Conservation (phyloP, 2,797 vertebrate species). For the Girardinus metallicus region DNA sequence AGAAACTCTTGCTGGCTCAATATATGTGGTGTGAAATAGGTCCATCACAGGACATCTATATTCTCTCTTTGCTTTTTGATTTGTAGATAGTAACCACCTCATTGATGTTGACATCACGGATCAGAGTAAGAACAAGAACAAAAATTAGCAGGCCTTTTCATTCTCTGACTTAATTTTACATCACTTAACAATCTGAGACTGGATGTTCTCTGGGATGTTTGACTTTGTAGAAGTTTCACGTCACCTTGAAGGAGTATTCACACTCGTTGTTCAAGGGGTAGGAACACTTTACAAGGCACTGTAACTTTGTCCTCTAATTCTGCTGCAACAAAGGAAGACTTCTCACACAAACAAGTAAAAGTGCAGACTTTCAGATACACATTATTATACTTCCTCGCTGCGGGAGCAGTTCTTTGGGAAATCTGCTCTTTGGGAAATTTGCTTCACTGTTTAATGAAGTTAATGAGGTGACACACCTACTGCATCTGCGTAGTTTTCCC, state of each 20-base stretch:
- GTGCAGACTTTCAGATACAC: constrained; percentile 56
- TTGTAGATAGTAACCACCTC: constrained; percentile 33
- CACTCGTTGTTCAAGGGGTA: not conserved
- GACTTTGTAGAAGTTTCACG: constrained; percentile 18
- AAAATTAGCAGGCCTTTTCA: constrained; percentile 47
- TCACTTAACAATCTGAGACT: constrained; percentile 36
- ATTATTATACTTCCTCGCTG: constrained; percentile 54
- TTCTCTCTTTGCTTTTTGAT: constrained; percentile 14
- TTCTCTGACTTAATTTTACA: constrained; percentile 50
- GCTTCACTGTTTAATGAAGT: constrained; percentile 68
- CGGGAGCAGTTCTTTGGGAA: constrained; percentile 65
- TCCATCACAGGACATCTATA: constrained; percentile 18
- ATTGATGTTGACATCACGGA: constrained; percentile 31
- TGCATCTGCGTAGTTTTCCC: constrained; percentile 54
- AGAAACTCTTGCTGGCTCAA: constrained; percentile 4
- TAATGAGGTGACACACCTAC: constrained; percentile 73
- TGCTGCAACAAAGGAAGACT: constrained; percentile 29
- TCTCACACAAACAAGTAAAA: constrained; percentile 63
- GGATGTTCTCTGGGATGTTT: constrained; percentile 34
- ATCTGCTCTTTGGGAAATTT: constrained; percentile 66
- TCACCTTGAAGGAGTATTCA: not conserved
- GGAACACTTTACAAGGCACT: not conserved
- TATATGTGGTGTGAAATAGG: constrained; percentile 17
- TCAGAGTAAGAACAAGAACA: constrained; percentile 42
- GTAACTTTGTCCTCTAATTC: constrained; percentile 43